These are phyloP conservation scores for Ophioderma brevispina DNA, from an alignment of 35 echinoderm and acorn worm species.

Conservation along the genomic window DNA sequence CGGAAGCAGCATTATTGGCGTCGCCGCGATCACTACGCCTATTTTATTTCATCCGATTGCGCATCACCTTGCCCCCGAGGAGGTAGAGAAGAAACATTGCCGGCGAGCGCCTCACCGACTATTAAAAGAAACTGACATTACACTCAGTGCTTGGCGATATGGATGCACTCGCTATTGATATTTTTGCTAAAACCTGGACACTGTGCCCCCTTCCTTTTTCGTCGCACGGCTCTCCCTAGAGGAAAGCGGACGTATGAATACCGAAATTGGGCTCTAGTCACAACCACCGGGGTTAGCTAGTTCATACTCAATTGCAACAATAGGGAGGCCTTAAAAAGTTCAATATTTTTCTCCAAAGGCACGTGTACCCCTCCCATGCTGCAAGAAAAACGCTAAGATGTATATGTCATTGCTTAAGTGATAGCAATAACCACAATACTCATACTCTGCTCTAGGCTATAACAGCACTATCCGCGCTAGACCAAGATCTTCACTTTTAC, in stretches of 20 bases:
- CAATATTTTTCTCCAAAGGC: too few relatives aligned
- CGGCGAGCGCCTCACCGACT: not conserved
- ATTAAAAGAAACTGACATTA: not conserved
- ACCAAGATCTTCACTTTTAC: too few relatives aligned
- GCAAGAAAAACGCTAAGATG: too few relatives aligned
- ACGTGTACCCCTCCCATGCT: too few relatives aligned
- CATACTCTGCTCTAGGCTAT: too few relatives aligned
- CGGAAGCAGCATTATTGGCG: conserved; percentile 12
- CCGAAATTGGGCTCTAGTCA: not conserved
- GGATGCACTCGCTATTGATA: not conserved
- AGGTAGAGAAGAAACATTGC: not conserved
- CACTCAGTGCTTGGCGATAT: not conserved
- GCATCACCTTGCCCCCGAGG: not conserved
- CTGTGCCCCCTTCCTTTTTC: not conserved
- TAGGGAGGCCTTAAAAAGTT: not conserved
- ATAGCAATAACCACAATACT: too few relatives aligned
- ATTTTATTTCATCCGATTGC: not conserved
- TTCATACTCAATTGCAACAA: not conserved
- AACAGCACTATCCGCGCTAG: too few relatives aligned
- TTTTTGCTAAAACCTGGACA: not conserved
- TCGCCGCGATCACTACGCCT: not conserved
- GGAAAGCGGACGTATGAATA: too few relatives aligned
- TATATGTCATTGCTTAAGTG: too few relatives aligned
- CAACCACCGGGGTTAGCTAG: not conserved
- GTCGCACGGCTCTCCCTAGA: not conserved